Conservation (phyloP, 2,888 invertebrate species). For the Apamea crenata region DNA sequence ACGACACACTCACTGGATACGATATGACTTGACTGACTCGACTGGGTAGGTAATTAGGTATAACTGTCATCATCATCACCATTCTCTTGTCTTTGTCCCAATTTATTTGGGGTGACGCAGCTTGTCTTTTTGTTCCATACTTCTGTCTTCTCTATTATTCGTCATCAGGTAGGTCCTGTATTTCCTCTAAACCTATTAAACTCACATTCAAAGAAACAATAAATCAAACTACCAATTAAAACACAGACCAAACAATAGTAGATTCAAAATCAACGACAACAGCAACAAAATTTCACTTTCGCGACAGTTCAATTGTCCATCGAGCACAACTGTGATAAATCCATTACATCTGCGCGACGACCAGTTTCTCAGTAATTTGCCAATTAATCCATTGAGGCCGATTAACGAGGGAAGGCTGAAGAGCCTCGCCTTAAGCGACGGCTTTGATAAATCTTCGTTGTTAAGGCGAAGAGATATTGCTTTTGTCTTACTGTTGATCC, state of each 20-base stretch:
- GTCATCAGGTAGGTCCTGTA: not conserved
- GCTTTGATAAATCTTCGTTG: constrained; percentile 39
- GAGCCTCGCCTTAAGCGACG: constrained; percentile 32
- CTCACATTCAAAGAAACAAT: not conserved
- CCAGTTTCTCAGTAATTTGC: constrained; percentile 60
- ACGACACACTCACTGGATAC: too few relatives aligned
- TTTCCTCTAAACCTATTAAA: not conserved
- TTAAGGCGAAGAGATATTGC: constrained; percentile 14
- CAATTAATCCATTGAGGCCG: constrained; percentile 66
- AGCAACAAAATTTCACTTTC: constrained; percentile 49
- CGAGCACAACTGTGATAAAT: constrained; percentile 57
- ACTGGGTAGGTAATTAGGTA: too few relatives aligned
- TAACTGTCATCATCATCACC: not conserved
- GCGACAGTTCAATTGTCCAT: constrained; percentile 39
- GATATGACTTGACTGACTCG: too few relatives aligned
- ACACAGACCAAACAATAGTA: constrained; percentile 1
- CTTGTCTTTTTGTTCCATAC: not conserved
- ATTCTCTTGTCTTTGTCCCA: too few relatives aligned
- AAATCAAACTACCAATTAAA: constrained; percentile 7
- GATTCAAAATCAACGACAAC: constrained; percentile 15
- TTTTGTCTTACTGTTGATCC: constrained; percentile 25
- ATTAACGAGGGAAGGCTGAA: constrained; percentile 43
- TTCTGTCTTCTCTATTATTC: not conserved
- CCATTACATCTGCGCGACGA: constrained; percentile 42
- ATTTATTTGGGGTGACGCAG: not conserved